Conservation (phyloP, 2,797 vertebrate genomes). For the Tauraco hartlaubi region DNA sequence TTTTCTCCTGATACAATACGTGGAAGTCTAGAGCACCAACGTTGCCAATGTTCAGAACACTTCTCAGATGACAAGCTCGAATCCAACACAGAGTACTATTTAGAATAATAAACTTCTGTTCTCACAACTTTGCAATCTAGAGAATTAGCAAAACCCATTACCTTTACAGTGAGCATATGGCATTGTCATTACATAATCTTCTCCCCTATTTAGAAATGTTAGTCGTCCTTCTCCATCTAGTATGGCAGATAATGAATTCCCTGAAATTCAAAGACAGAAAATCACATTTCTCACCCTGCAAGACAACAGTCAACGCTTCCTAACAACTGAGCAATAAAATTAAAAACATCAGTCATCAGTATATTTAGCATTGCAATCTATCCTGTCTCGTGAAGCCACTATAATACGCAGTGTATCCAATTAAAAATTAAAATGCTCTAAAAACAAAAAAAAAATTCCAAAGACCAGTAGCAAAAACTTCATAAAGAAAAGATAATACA, state of each 20-base stretch:
- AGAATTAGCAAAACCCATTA: slow-evolving; percentile 41
- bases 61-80: not conserved
- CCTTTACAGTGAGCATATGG: slow-evolving; percentile 99
- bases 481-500: not conserved
- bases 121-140: not conserved
- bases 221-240: slow-evolving; percentile 95
- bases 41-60: not conserved
- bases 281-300: not conserved
- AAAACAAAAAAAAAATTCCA: not conserved
- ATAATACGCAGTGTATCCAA: not conserved
- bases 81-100: not conserved
- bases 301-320: not conserved
- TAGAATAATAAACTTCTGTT: not conserved
- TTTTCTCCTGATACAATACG: not conserved
- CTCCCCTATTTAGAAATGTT: slow-evolving; percentile 94
- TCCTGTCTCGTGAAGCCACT: not conserved
- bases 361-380: not conserved
- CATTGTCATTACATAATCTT: slow-evolving; percentile 99
- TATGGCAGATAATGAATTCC: slow-evolving; percentile 97
- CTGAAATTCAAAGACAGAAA: slow-evolving; percentile 77
- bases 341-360: not conserved
- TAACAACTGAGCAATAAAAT: not conserved
- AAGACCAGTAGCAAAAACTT: not conserved
- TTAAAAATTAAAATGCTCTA: not conserved
- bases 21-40: not conserved